Base-by-base conservation (phyloP, 2,113 vertebrate genomes). In the Ptilorrhoa leucosticta region DNA sequence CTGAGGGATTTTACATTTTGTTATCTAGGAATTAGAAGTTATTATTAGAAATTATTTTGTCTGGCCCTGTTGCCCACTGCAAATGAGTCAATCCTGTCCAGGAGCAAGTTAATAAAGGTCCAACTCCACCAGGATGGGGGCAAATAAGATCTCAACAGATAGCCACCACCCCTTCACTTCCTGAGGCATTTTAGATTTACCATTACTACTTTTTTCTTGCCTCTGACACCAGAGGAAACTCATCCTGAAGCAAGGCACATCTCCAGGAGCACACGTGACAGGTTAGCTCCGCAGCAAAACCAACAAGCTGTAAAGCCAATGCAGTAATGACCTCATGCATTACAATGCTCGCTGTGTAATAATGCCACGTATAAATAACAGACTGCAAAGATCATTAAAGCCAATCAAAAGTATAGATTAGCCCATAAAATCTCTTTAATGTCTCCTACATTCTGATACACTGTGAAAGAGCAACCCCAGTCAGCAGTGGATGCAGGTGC, bases 331-430 rank as follows among this genome's bases (percentile, higher is more conserved):
- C 89, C 83, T 87, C 58, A 79, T 33, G 73, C 81, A 64, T 75
- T 84, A 64, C 83, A 89, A 50, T 85, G 84, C 81, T 87, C 2
- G 6, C 87, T 65, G 37, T 42, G 70, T 72, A 82, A 91, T 79
- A 89, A 83, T 35, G 39, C 70, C 11, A 3, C 1, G 0, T 68
- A 87, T 83, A 91, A 94, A 91, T 93, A 94, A 85, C 60, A 30
- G 87, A 69, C 87, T 79, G 73, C 77, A 93, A 69, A 93, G 91
- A 87, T 69, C 94, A 93, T 91, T 96, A 91, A 93, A 95, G 75
- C 82, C 35, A 95, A 95, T 97, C 95, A 94, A 72, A 96, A 90
- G 47, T 85, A 93, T 86, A 33, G 93, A 95, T 91, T 85, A 94
- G 33, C 24, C 79, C 56, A 72, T 95, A 83, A 94, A 96, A 85